A percentile compares a stretch with the other conserved stretches of the same genome.
These are phyloP conservation scores for Ecdyonurus torrentis DNA, from an alignment of 2,888 invertebrate genomes.

Conservation along the genomic window DNA sequence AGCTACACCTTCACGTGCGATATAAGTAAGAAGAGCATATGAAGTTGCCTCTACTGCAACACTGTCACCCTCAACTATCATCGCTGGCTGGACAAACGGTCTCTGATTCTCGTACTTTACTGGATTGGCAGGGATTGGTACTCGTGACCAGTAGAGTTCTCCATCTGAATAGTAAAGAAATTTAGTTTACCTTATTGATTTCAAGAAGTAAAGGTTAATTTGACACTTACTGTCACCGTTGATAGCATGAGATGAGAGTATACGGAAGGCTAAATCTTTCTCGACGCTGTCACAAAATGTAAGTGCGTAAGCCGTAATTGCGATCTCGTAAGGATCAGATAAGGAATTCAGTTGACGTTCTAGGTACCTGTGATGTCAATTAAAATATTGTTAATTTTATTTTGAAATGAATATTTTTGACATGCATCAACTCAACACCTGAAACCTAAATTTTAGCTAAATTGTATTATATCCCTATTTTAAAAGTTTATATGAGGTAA, in stretches of 20 bases:
- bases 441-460: no score
- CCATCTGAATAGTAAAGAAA: slow-evolving; percentile 25
- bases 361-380: slow-evolving; percentile 19
- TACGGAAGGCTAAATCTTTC: slow-evolving; percentile 23
- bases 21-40: slow-evolving; percentile 32
- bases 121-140: slow-evolving; percentile 18
- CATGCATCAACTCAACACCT: no score
- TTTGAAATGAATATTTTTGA: no score
- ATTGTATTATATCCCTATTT: no score
- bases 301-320: slow-evolving; percentile 32
- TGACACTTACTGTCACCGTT: neutral
- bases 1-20: slow-evolving; percentile 25
- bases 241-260: slow-evolving; percentile 14
- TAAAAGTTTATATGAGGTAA: no score
- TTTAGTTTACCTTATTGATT: no score
- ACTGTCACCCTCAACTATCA: slow-evolving; percentile 28
- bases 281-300: slow-evolving; percentile 24
- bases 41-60: slow-evolving; percentile 34
- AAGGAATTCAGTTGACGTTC: slow-evolving; percentile 22
- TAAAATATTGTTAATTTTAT: neutral
- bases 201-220: no score
- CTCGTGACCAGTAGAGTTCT: slow-evolving; percentile 26
- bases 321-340: slow-evolving; percentile 29
- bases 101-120: slow-evolving; percentile 25
- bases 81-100: slow-evolving; percentile 26